Evolutionary conservation across 1,140 invertebrate genomes (phyloP).

Genomic region (Diabrotica virgifera): DNA sequence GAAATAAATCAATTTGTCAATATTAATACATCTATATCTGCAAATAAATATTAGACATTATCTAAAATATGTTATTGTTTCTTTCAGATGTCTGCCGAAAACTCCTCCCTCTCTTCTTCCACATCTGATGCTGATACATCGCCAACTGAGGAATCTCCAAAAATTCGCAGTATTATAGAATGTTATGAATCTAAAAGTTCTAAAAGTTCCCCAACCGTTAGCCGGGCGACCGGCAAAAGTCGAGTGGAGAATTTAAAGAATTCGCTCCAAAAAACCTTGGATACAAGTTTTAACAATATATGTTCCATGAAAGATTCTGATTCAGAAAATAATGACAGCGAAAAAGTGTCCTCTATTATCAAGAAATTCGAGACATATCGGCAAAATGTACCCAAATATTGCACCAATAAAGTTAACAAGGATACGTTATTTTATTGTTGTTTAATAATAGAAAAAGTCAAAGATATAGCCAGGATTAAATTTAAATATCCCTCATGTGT

Average conservation of each 20-base stretch:
- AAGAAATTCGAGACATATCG: slow-evolving; percentile 47
- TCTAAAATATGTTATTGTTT: slow-evolving; percentile 2
- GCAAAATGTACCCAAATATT: slow-evolving; percentile 37
- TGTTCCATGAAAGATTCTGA: slow-evolving; percentile 13
- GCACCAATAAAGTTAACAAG: slow-evolving; percentile 29
- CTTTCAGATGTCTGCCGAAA: slow-evolving; percentile 24
- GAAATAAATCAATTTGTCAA: too few species aligned
- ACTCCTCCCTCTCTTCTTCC: slow-evolving; percentile 35
- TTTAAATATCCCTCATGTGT: slow-evolving; percentile 64
- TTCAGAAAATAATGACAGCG: slow-evolving; percentile 18
- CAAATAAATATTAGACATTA: too few species aligned
- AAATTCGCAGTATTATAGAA: slow-evolving; percentile 39
- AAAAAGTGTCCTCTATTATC: slow-evolving; percentile 37
- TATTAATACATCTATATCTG: too few species aligned
- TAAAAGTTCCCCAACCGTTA: not conserved
- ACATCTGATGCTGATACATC: slow-evolving; percentile 45
- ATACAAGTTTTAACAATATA: slow-evolving; percentile 26
- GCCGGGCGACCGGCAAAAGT: slow-evolving; percentile 5
- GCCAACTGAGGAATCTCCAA: slow-evolving; percentile 33
- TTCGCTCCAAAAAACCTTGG: slow-evolving; percentile 26
- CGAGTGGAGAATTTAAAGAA: slow-evolving; percentile 28
- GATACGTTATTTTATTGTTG: slow-evolving; percentile 61
- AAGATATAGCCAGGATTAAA: slow-evolving; percentile 63
- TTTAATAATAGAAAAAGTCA: slow-evolving; percentile 62
- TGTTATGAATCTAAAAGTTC: slow-evolving; percentile 32